These are phyloP conservation scores for Hydrolagus colliei DNA, from an alignment of 2,797 vertebrate species.

Conservation along the genomic window DNA sequence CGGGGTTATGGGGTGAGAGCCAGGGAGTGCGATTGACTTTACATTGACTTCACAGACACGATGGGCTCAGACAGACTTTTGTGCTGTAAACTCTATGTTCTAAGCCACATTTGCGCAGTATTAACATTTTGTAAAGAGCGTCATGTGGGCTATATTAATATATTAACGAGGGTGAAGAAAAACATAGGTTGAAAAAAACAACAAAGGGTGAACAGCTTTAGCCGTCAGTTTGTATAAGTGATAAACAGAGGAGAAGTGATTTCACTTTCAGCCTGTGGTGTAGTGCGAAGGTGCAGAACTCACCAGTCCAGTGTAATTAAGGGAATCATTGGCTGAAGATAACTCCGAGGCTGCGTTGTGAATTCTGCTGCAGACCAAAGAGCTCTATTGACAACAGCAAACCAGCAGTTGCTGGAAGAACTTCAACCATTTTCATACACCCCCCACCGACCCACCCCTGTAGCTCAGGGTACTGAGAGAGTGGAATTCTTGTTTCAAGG, in stretches of 20 bases:
- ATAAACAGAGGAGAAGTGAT: slow-evolving; percentile 13
- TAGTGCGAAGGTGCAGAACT: background rate
- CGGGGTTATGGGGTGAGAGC: too few species aligned
- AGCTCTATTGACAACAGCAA: background rate
- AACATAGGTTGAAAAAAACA: background rate
- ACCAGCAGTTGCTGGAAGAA: background rate
- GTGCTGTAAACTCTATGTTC: too few species aligned
- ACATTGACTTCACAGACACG: too few species aligned
- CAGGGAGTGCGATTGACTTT: too few species aligned
- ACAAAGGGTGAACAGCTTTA: background rate
- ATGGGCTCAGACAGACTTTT: too few species aligned
- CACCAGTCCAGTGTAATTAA: background rate
- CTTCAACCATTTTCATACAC: background rate
- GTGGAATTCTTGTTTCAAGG: background rate
- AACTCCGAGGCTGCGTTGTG: background rate
- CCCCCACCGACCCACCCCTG: background rate
- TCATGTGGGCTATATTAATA: too few species aligned
- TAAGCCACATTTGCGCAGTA: too few species aligned
- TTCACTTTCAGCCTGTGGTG: background rate
- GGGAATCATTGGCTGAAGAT: slow-evolving; percentile 19
- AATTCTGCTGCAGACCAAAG: background rate
- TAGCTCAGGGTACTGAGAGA: background rate
- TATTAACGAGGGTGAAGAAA: background rate
- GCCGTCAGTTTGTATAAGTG: background rate
- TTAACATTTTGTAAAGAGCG: background rate